These are phyloP conservation scores for Caenorhabditis afra DNA, from an alignment of 2,888 invertebrate genomes.

Conservation along the genomic window DNA sequence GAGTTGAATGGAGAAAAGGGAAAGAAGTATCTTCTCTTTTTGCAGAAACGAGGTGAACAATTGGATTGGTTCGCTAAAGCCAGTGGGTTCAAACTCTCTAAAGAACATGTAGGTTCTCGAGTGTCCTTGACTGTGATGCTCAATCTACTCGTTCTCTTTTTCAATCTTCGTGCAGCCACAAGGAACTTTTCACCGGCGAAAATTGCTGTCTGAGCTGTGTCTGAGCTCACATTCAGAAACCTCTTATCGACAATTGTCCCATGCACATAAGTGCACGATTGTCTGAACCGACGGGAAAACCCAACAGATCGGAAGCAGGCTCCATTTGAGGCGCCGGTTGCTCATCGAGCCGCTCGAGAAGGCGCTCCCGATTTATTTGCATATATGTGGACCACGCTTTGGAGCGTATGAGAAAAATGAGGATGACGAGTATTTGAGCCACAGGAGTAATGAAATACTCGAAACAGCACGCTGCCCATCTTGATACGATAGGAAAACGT, in stretches of 20 bases:
- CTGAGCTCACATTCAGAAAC: background rate
- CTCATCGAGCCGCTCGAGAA: slow-evolving; percentile 43
- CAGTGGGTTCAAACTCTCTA: slow-evolving; percentile 5
- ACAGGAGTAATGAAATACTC: slow-evolving; percentile 33
- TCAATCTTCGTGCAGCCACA: slow-evolving; percentile 2
- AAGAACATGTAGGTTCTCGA: background rate
- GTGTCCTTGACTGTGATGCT: background rate
- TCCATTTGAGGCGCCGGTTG: slow-evolving; percentile 39
- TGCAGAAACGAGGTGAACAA: slow-evolving; percentile 22
- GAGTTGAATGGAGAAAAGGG: background rate
- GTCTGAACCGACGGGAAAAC: slow-evolving; percentile 16
- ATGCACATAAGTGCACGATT: slow-evolving; percentile 13
- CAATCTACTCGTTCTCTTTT: slow-evolving; percentile 9
- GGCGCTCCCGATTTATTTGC: slow-evolving; percentile 41
- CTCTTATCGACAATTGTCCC: background rate
- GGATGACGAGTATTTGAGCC: slow-evolving; percentile 29
- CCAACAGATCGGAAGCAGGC: slow-evolving; percentile 50
- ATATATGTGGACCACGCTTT: slow-evolving; percentile 30
- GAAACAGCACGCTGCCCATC: slow-evolving; percentile 16
- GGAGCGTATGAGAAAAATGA: slow-evolving; percentile 26
- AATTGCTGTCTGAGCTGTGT: background rate
- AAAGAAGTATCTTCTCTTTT: background rate
- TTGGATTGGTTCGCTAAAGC: slow-evolving; percentile 37
- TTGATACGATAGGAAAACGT: slow-evolving; percentile 40
- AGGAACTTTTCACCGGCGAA: too few relatives aligned